A percentile compares a stretch with the other conserved stretches of the same genome.
These are phyloP conservation scores for Schizothorax lantsangensis DNA, from an alignment of 2,797 vertebrate species.

Conservation along the genomic window DNA sequence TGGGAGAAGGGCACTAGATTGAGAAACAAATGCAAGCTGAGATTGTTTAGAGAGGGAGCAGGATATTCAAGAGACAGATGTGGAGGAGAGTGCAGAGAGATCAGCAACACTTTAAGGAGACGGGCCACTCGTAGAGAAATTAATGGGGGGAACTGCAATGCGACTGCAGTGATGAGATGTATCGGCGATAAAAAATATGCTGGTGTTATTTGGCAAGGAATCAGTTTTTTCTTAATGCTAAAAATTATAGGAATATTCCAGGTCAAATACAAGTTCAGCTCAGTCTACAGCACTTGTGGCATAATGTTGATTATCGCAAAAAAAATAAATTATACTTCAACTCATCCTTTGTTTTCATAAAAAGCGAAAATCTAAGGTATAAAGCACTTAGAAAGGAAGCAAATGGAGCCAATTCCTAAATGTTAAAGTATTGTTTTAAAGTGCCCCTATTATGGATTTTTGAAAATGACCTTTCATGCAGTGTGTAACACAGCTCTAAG, in stretches of 20 bases:
- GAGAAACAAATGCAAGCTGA: slow-evolving; percentile 19
- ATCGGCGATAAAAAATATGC: not conserved
- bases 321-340: too few relatives aligned
- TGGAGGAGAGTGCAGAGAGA: slow-evolving; percentile 17
- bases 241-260: not conserved
- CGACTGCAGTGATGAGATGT: not conserved
- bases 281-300: not conserved
- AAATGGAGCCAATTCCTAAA: not conserved
- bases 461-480: too few relatives aligned
- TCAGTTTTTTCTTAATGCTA: not conserved
- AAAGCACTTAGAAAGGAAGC: not conserved
- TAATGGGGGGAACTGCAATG: not conserved
- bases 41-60: slow-evolving; percentile 9
- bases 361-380: not conserved
- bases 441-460: too few relatives aligned
- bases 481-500: too few relatives aligned
- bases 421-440: too few relatives aligned
- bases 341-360: not conserved
- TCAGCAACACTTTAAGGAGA: not conserved
- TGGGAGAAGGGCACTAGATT: slow-evolving; percentile 18
- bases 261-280: not conserved
- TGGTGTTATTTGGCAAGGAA: not conserved
- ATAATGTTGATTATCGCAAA: not conserved
- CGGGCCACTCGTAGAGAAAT: not conserved
- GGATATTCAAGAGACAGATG: slow-evolving; percentile 26